phyloP scores from a whole-genome alignment of 2,113 vertebrate species.

The Salvelinus alpinus region DNA sequence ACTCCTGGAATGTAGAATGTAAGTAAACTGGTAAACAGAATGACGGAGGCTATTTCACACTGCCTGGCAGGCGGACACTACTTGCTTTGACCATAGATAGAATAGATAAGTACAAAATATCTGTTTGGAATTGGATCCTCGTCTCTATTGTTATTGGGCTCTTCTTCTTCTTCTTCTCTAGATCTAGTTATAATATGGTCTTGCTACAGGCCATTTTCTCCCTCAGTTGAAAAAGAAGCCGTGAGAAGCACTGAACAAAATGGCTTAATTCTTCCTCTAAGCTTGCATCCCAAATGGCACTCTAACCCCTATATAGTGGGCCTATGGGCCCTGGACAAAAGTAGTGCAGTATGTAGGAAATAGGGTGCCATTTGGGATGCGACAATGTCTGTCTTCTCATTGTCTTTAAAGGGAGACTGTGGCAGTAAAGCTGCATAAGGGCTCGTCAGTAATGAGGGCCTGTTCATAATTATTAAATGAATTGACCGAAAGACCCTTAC shows the following conservation, averaged over 20 bases:
- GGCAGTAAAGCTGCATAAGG: constrained; percentile 26
- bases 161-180: constrained; percentile 12
- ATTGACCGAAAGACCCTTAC: constrained; percentile 60
- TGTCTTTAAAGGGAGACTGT: constrained; percentile 49
- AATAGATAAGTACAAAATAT: constrained; percentile 62
- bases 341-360: too few relatives aligned
- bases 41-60: constrained; percentile 60
- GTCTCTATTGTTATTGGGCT: constrained; percentile 35
- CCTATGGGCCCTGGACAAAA: too few relatives aligned
- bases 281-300: too few relatives aligned
- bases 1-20: constrained; percentile 53
- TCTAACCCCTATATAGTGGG: too few relatives aligned
- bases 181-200: constrained; percentile 16
- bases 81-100: constrained; percentile 58
- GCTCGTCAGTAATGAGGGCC: constrained; percentile 44
- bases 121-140: constrained; percentile 58
- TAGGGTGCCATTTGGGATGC: too few relatives aligned
- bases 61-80: constrained; percentile 32
- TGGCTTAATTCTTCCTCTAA: constrained; percentile 17
- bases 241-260: constrained; percentile 41
- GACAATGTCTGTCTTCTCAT: constrained; percentile 13
- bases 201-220: constrained; percentile 24
- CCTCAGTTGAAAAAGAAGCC: constrained; percentile 18
- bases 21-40: constrained; percentile 51
- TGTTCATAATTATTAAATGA: constrained; percentile 68